Conservation (phyloP, 23 tunicate genomes). For the Styela clava region DNA sequence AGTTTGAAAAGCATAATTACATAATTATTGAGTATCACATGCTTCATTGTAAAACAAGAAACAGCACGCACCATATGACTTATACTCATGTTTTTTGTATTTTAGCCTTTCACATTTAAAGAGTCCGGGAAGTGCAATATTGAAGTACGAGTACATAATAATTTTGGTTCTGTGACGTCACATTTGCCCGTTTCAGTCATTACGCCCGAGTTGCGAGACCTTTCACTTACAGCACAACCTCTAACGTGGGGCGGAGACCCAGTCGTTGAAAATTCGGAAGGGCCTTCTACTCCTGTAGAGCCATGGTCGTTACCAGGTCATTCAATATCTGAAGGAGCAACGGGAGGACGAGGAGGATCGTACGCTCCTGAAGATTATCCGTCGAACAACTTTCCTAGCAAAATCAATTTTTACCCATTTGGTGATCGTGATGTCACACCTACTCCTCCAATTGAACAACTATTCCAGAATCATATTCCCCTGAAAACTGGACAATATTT, state of each 20-base stretch:
- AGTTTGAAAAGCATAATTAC: no score
- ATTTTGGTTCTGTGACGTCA: slow-evolving; percentile 12
- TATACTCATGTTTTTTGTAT: no score
- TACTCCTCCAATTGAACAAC: neutral
- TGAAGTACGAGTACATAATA: slow-evolving; percentile 5
- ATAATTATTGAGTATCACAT: no score
- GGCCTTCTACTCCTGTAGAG: neutral
- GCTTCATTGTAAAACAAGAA: no score
- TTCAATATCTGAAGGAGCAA: neutral
- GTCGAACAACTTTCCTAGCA: neutral
- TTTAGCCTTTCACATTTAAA: slow-evolving; percentile 11
- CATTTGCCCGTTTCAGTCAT: slow-evolving; percentile 1
- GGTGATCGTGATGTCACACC: neutral
- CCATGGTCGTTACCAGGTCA: neutral
- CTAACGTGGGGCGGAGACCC: slow-evolving; percentile 20
- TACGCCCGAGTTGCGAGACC: slow-evolving; percentile 6
- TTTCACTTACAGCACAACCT: neutral
- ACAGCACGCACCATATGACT: no score
- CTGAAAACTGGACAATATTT: neutral
- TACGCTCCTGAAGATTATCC: neutral
- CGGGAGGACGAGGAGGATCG: neutral
- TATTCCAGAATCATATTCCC: neutral
- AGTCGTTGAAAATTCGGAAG: neutral
- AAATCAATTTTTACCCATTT: neutral
- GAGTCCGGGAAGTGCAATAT: neutral